Evolutionary conservation across 1,140 invertebrate genomes (phyloP).

Genomic region (Diuraphis noxia): DNA sequence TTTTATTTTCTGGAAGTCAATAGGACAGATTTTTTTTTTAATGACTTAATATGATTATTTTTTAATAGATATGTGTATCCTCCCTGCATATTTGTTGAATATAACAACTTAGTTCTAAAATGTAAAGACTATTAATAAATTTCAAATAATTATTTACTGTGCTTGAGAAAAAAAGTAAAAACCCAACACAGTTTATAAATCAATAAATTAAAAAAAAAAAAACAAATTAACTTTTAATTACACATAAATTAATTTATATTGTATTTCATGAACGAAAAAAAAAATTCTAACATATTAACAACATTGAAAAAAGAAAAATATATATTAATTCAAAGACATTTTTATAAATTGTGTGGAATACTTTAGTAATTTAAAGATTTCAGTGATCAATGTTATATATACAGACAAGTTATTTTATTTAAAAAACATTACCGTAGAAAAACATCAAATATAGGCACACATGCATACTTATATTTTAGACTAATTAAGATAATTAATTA

Average conservation of each 20-base stretch:
- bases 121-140: background rate
- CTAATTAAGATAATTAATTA: slow-evolving; percentile 29
- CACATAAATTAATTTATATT: slow-evolving; percentile 44
- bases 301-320: slow-evolving; percentile 21
- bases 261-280: slow-evolving; percentile 17
- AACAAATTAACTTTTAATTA: slow-evolving; percentile 8
- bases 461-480: slow-evolving; percentile 36
- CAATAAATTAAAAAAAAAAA: slow-evolving; percentile 2
- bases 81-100: background rate
- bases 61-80: slow-evolving; percentile 5
- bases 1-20: background rate
- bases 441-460: slow-evolving; percentile 44
- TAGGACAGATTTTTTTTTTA: background rate
- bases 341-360: slow-evolving; percentile 19
- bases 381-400: slow-evolving; percentile 10
- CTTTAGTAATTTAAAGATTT: slow-evolving; percentile 18
- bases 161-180: background rate
- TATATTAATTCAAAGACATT: slow-evolving; percentile 26
- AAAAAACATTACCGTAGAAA: slow-evolving; percentile 39
- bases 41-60: background rate
- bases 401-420: slow-evolving; percentile 33
- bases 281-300: slow-evolving; percentile 45
- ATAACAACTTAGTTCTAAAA: background rate
- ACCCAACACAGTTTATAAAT: background rate
- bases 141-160: background rate